A percentile compares a stretch with the other conserved stretches of the same genome.
Evolutionary conservation across 2,888 invertebrate species (phyloP).

Genomic region (Melinaea menophilus): DNA sequence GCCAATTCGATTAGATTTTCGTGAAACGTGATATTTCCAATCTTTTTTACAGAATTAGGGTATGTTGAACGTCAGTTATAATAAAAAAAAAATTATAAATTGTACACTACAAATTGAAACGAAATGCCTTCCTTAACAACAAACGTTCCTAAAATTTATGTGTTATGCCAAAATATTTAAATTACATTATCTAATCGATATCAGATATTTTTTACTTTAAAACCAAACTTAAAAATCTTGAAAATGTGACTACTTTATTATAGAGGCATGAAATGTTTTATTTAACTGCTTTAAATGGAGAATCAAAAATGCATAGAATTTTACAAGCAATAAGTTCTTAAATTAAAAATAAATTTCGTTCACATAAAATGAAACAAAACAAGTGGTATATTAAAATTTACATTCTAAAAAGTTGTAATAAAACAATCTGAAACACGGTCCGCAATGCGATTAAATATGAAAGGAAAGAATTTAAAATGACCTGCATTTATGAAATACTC

Average conservation of each 20-base stretch:
- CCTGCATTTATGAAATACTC: slow-evolving; percentile 55
- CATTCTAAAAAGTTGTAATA: slow-evolving; percentile 61
- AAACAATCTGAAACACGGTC: slow-evolving; percentile 59
- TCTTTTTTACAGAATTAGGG: too few relatives aligned
- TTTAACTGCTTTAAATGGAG: slow-evolving; percentile 15
- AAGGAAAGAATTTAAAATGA: slow-evolving; percentile 59
- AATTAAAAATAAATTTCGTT: slow-evolving; percentile 48
- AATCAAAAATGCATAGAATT: slow-evolving; percentile 33
- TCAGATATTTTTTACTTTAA: slow-evolving; percentile 43
- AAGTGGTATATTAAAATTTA: slow-evolving; percentile 55
- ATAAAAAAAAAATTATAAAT: too few relatives aligned
- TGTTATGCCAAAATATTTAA: slow-evolving; percentile 22
- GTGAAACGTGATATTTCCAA: slow-evolving; percentile 38
- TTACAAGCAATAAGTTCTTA: slow-evolving; percentile 46
- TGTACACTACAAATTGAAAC: too few relatives aligned
- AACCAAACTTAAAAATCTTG: too few relatives aligned
- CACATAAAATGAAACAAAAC: slow-evolving; percentile 61
- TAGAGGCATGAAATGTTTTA: slow-evolving; percentile 1
- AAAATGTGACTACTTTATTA: too few relatives aligned
- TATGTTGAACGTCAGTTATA: too few relatives aligned
- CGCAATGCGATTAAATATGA: slow-evolving; percentile 61
- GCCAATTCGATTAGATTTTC: slow-evolving; percentile 64
- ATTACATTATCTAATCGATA: slow-evolving; percentile 65
- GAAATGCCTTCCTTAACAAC: too few relatives aligned
- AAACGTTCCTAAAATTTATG: too few relatives aligned